Percentiles rank a stretch among this genome's conserved stretches.
phyloP scores from a whole-genome alignment of 53 echinoderm and acorn worm genomes.

The Actinopyga echinites region DNA sequence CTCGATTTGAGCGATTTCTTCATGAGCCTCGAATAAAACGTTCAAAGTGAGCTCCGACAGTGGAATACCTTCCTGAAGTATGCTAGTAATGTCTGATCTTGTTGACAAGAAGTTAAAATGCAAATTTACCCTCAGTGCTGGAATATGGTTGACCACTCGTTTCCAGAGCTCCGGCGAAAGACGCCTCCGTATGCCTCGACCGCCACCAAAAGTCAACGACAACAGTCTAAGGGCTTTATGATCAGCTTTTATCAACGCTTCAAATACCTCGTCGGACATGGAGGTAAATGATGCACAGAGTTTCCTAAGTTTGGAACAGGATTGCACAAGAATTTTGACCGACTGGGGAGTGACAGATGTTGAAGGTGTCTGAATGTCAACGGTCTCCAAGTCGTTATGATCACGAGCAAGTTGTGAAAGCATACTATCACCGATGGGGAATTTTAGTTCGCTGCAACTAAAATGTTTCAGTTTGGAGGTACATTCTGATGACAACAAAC shows the following conservation, averaged over 20 bases:
- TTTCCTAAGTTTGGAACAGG: constrained; percentile 22
- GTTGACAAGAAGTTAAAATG: constrained; percentile 21
- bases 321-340: constrained; percentile 18
- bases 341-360: constrained; percentile 23
- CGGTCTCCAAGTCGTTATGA: constrained; percentile 16
- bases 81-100: constrained; percentile 3
- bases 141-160: not conserved
- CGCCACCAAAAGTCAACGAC: constrained; percentile 1
- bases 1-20: constrained; percentile 1
- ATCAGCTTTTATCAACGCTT: not conserved
- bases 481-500: not conserved
- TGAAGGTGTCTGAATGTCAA: constrained; percentile 31
- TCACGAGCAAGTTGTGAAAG: constrained; percentile 20
- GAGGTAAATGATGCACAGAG: constrained; percentile 25
- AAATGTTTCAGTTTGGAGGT: constrained; percentile 25
- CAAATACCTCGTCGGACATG: constrained; percentile 11
- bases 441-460: constrained; percentile 35
- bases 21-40: constrained; percentile 16
- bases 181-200: constrained; percentile 11
- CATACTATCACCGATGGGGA: constrained; percentile 32
- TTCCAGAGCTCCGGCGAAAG: constrained; percentile 1
- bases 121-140: constrained; percentile 1
- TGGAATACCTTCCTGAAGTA: constrained; percentile 19
- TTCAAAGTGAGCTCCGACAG: constrained; percentile 25
- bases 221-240: not conserved